These are phyloP conservation scores for Lithobates sylvaticus DNA, from an alignment of 2,797 vertebrate species.

Conservation along the genomic window DNA sequence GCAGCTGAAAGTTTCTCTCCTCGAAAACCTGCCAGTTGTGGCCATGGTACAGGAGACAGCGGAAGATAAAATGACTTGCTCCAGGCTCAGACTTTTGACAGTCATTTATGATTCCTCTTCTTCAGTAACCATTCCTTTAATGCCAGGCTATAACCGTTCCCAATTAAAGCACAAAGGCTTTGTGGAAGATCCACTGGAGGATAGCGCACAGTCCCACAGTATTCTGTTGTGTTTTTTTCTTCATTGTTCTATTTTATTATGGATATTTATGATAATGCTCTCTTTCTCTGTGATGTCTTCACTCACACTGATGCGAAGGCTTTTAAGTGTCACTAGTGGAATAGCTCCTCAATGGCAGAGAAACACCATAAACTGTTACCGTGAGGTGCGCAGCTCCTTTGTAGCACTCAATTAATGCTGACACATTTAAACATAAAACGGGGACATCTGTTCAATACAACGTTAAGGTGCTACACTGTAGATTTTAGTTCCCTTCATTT, in stretches of 20 bases:
- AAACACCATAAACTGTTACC: constrained; percentile 32
- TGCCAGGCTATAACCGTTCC: constrained; percentile 41
- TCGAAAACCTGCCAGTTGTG: constrained; percentile 12
- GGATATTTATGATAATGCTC: constrained; percentile 23
- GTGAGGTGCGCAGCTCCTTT: constrained; percentile 32
- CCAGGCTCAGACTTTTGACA: constrained; percentile 43
- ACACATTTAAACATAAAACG: constrained; percentile 38
- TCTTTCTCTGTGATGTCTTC: constrained; percentile 21
- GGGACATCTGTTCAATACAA: constrained; percentile 29
- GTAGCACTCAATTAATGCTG: constrained; percentile 41
- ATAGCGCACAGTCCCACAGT: constrained; percentile 6
- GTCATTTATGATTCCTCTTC: constrained; percentile 51
- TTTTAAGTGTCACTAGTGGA: neutral
- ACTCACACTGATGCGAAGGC: neutral
- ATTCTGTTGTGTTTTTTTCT: neutral
- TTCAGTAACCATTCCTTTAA: constrained; percentile 43
- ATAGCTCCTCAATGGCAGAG: neutral
- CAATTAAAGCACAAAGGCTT: constrained; percentile 45
- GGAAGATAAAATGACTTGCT: constrained; percentile 57
- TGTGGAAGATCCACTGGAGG: constrained; percentile 47
- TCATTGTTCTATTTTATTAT: constrained; percentile 26
- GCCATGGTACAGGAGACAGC: constrained; percentile 19
- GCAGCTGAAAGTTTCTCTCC: constrained; percentile 5
- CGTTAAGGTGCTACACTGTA: neutral
- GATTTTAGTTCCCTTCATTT: neutral